Base-by-base conservation (phyloP, 2,888 invertebrate genomes). In the Balanococcus diminutus region DNA sequence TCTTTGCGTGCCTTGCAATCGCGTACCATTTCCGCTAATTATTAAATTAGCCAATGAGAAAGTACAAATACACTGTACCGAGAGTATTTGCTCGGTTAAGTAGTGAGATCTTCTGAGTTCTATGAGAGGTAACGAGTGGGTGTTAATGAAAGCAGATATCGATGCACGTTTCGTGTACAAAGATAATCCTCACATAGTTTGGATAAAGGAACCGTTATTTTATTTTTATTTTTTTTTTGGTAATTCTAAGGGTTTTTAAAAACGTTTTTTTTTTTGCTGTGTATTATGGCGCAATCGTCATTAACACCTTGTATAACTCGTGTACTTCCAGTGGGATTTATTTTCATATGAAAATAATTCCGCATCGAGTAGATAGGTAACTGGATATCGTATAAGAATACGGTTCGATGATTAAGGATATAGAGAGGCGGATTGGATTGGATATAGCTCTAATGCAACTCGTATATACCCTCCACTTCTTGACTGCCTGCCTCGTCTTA, bases 1-100 rank as follows among this genome's bases (percentile, higher is more conserved):
- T 67, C 14, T 31, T 2, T 79, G n/a, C 36, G 31, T 31, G 28
- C 72, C n/a, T 72, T 31, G 72, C n/a, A 72, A 8, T 9, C 16
- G 16, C 28, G 31, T 67, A 28, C 28, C 36, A 79, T 79, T 79
- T 79, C 75, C 75, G 75, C 36, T 79, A 79, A 79, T 79, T 79
- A 79, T 79, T 79, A 36, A 79, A 79, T 79, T 79, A 79, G 36
- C 36, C 75, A 79, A 79, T 36, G 75, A 79, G 75, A 79, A 79
- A 79, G 75, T 79, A 36, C 36, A 19, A 32, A 14, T 6, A 22
- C 2, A 22, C 1, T 36, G 22, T n/a, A 46, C n/a, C 39, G 5
- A 11, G 39, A 9, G 39, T 72, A n/a, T 75, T 75, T 36, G 22
- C 28, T 67, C 16, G 25, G 28, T 28, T 31, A 28, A 14, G 5